Evolutionary conservation across 1,140 invertebrate species (phyloP).

Genomic region (Pentalonia nigronervosa): DNA sequence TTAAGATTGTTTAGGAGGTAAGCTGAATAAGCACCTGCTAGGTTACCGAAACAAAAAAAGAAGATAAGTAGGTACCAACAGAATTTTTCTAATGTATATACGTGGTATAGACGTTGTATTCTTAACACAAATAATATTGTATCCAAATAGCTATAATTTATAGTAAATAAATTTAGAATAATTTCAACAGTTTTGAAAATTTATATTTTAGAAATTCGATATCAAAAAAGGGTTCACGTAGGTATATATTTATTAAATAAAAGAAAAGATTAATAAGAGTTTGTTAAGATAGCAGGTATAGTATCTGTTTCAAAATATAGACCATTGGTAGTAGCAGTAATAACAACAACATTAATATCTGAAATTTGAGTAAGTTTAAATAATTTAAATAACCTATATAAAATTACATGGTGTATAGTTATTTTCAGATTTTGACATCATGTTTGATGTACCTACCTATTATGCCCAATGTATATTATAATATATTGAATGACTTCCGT

Average conservation of each 20-base stretch:
- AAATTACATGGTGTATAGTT: background rate
- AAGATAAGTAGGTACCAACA: background rate
- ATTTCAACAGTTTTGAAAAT: background rate
- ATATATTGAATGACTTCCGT: background rate
- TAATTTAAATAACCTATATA: background rate
- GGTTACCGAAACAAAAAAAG: background rate
- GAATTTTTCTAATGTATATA: background rate
- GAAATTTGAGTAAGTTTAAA: background rate
- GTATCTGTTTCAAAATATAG: no score
- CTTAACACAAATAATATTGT: background rate
- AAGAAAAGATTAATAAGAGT: background rate
- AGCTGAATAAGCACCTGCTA: background rate
- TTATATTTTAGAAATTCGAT: background rate
- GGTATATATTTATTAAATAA: background rate
- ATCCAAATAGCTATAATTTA: background rate
- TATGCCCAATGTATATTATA: background rate
- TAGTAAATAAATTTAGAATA: background rate
- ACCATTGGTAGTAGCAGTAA: no score
- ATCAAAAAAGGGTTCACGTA: no score
- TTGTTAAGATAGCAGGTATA: background rate
- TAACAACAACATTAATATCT: background rate
- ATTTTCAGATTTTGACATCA: background rate
- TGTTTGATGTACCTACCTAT: background rate
- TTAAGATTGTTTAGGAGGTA: background rate
- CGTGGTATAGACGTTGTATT: background rate